phyloP scores from a whole-genome alignment of 2,888 invertebrate genomes.

The Eulithis testata region DNA sequence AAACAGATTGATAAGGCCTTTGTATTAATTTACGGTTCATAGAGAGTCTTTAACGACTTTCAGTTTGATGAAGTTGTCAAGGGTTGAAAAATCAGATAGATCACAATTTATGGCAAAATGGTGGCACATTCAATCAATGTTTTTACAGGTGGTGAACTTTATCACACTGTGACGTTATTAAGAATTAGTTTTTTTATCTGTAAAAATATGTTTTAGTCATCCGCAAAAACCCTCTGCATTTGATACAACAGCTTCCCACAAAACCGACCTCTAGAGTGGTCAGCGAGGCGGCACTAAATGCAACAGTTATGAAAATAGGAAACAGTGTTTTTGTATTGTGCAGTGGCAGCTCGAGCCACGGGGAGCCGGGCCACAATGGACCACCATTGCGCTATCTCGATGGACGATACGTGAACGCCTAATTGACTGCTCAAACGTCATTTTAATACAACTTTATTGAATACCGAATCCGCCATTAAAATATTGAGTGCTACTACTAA shows the following conservation, averaged over 20 bases:
- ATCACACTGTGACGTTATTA: too few species aligned
- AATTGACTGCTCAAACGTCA: conserved; percentile 82
- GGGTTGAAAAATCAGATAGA: conserved; percentile 47
- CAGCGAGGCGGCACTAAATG: conserved; percentile 74
- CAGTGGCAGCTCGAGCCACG: conserved; percentile 62
- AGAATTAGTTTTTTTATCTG: background rate
- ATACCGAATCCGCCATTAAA: conserved; percentile 54
- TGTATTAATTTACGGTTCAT: conserved; percentile 62
- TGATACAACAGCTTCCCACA: conserved; percentile 71
- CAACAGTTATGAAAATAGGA: conserved; percentile 78
- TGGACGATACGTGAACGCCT: conserved; percentile 80
- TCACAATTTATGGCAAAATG: conserved; percentile 44
- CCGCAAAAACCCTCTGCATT: conserved; percentile 29
- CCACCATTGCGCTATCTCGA: conserved; percentile 82
- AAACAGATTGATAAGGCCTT: conserved; percentile 61
- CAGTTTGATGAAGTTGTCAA: conserved; percentile 48
- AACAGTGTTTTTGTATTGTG: conserved; percentile 73
- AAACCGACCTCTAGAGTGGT: conserved; percentile 68
- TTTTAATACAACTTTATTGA: conserved; percentile 79
- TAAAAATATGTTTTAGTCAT: conserved; percentile 1
- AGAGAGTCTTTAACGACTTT: conserved; percentile 60
- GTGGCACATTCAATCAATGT: conserved; percentile 46
- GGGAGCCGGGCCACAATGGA: conserved; percentile 76
- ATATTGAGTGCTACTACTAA: conserved; percentile 39
- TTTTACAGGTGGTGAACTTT: conserved; percentile 2